Percentiles rank a stretch among this genome's conserved stretches.
These are phyloP conservation scores for Athetis lepigone DNA, from an alignment of 2,888 invertebrate genomes.

Conservation along the genomic window DNA sequence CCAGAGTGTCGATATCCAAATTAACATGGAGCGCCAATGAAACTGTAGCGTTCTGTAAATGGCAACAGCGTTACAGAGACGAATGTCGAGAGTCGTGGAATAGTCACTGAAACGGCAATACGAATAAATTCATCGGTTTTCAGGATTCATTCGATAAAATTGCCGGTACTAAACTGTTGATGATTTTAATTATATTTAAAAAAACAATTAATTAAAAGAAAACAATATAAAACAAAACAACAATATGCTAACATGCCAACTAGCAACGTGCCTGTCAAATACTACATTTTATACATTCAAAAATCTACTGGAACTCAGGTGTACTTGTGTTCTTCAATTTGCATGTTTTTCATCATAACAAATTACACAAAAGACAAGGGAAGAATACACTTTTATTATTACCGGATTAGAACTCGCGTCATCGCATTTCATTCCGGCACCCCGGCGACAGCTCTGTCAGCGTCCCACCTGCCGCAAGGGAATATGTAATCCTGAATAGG, in stretches of 20 bases:
- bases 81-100: conserved; percentile 68
- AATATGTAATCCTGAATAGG: conserved; percentile 58
- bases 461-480: conserved; percentile 47
- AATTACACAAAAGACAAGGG: conserved; percentile 52
- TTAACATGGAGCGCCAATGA: conserved; percentile 39
- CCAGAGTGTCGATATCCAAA: conserved; percentile 43
- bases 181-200: neutral
- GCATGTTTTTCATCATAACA: conserved; percentile 53
- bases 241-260: too few species aligned
- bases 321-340: conserved; percentile 37
- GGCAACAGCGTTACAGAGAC: conserved; percentile 57
- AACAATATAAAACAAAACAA: too few species aligned
- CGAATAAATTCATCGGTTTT: conserved; percentile 72
- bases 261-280: neutral
- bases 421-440: conserved; percentile 53
- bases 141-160: conserved; percentile 26
- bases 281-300: neutral
- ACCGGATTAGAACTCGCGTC: conserved; percentile 53
- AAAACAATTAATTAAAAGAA: neutral
- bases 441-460: conserved; percentile 53
- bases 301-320: neutral
- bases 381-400: conserved; percentile 47
- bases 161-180: conserved; percentile 5
- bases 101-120: conserved; percentile 62
- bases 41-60: conserved; percentile 57